Evolutionary conservation across 2,888 invertebrate species (phyloP).

Genomic region (Lottia gigantea): DNA sequence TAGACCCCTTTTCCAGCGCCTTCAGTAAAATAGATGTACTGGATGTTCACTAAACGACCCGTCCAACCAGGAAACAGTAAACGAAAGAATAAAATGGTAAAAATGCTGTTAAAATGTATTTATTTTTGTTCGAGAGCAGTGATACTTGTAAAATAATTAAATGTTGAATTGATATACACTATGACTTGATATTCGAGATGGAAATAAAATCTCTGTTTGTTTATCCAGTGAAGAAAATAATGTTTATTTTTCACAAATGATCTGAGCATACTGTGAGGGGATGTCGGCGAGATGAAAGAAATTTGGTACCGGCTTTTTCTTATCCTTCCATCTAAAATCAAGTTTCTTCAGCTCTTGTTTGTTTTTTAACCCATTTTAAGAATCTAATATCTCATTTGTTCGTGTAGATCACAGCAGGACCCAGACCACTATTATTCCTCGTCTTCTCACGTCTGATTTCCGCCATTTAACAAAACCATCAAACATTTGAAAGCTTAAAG

Average conservation of each 20-base stretch:
- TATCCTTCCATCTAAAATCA: not conserved
- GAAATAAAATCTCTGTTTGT: not conserved
- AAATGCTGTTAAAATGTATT: no score
- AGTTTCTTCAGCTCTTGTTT: not conserved
- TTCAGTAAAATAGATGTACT: no score
- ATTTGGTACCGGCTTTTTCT: not conserved
- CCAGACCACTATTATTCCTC: not conserved
- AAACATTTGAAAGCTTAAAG: no score
- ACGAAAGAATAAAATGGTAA: no score
- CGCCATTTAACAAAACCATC: not conserved
- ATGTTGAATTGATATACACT: not conserved
- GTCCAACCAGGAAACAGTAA: no score
- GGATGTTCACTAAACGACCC: no score
- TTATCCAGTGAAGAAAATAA: not conserved
- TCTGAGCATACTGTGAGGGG: not conserved
- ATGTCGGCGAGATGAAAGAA: not conserved
- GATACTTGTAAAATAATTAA: constrained; percentile 1
- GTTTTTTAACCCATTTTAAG: not conserved
- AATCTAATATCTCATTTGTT: not conserved
- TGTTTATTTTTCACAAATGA: constrained; percentile 4
- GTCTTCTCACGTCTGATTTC: not conserved
- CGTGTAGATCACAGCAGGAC: not conserved
- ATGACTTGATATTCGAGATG: not conserved
- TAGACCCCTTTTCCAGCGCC: no score
- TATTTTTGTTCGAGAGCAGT: no score